Evolutionary conservation across 2,888 invertebrate species (phyloP), one percentile per base, ranked within the genome.

Genomic region (Micropterix aruncella): DNA sequence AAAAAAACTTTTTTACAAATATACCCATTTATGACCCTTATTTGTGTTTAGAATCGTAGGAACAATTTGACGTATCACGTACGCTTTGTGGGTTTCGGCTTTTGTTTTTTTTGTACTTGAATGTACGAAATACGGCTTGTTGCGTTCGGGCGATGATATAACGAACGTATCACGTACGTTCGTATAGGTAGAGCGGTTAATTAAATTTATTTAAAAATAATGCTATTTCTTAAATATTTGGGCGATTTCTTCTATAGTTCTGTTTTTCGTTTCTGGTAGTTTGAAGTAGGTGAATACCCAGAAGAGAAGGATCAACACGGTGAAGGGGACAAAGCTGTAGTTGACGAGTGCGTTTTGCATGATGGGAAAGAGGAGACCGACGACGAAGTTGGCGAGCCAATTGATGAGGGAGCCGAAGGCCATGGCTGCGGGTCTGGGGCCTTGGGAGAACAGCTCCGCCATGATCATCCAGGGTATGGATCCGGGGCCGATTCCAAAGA

Each of bases 401-500:
- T 72, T 72, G 44, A 70, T 65, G 2, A 69, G 56, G 12, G 71
- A 70, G 2, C 70, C 71, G 1, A 70, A 62, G 46, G 71, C 70
- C 9, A 71, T 70, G 0, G 71, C 71, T 4, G 70, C 68, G 46
- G 68, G 66, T 41, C 71, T 57, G 1, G 71, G 63, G 2, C 70
- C 69, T 52, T 70, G 70, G 0, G 67, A 66, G 52, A 72, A 72
- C 52, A 72, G 48, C 52, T 72, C 71, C 1, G 71, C 70, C 47
- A 72, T 50, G 27, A 72, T 67, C 68, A 72, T 71, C 71, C 71
- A 72, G 16, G 71, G 71, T 37, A 72, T 72, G 1, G 71, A 72
- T 46, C 70, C 70, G 1, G 71, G 71, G 2, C 71, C 71, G 5
- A 71, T 63, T 2, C 70, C 71, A 51, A 72, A 72, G 59, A 60